Conservation (phyloP, 2,888 invertebrate species). For the Folsomia manolachei region DNA sequence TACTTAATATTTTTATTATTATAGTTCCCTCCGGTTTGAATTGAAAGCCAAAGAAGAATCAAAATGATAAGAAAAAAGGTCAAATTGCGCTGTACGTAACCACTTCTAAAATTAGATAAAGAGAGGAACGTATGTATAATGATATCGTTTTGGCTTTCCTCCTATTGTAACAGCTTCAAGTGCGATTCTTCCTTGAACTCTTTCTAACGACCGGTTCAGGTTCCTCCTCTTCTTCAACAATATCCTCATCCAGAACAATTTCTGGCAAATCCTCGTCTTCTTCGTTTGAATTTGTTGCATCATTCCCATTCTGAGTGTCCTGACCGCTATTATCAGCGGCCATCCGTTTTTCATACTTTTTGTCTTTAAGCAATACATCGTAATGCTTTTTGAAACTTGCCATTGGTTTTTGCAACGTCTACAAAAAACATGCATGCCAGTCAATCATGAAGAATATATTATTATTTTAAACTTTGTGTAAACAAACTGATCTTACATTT, state of each 20-base stretch:
- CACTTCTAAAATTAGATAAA: too few species aligned
- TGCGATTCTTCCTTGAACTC: too few species aligned
- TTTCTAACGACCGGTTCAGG: too few species aligned
- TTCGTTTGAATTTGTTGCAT: neutral
- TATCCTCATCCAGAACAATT: neutral
- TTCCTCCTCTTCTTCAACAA: too few species aligned
- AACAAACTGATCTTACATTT: conserved; percentile 7
- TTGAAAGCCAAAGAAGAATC: too few species aligned
- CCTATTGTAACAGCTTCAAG: too few species aligned
- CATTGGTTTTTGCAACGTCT: neutral
- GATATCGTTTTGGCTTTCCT: too few species aligned
- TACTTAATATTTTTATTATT: neutral
- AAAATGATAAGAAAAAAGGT: too few species aligned
- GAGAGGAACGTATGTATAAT: too few species aligned
- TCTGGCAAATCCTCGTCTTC: neutral
- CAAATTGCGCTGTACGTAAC: too few species aligned
- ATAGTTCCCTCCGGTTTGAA: neutral
- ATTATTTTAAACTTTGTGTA: neutral
- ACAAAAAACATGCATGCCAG: neutral
- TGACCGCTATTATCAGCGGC: neutral
- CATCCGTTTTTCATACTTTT: neutral
- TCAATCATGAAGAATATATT: too few species aligned
- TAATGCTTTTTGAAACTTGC: conserved; percentile 12
- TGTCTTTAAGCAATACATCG: neutral
- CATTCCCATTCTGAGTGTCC: neutral